Conservation (phyloP, 2,797 vertebrate species). For the Remorina albescens region DNA sequence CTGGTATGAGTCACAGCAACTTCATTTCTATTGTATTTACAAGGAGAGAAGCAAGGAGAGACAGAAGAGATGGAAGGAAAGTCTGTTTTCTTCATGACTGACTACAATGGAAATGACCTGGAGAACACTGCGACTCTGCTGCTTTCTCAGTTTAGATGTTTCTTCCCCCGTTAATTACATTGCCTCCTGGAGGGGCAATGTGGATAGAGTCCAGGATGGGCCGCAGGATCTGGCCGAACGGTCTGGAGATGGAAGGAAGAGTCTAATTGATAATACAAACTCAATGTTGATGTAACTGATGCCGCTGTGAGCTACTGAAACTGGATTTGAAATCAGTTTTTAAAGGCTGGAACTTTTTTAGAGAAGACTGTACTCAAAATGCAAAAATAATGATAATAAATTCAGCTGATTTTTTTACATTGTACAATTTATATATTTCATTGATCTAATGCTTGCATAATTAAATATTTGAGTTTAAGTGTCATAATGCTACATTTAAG, state of each 20-base stretch:
- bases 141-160: constrained; percentile 86
- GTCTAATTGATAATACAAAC: not conserved
- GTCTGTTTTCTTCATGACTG: constrained; percentile 38
- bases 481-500: not conserved
- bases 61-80: not conserved
- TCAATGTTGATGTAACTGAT: not conserved
- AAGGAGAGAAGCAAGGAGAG: constrained; percentile 9
- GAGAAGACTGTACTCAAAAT: too few relatives aligned
- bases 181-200: constrained; percentile 93
- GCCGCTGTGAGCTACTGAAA: too few relatives aligned
- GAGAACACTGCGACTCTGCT: constrained; percentile 28
- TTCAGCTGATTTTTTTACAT: too few relatives aligned
- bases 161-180: constrained; percentile 91
- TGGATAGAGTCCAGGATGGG: constrained; percentile 95
- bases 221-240: constrained; percentile 95
- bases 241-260: constrained; percentile 81
- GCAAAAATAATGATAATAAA: too few relatives aligned
- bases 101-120: constrained; percentile 65
- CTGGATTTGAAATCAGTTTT: too few relatives aligned
- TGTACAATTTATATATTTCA: too few relatives aligned
- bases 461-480: not conserved
- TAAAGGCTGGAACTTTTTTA: not conserved
- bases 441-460: too few relatives aligned
- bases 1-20: constrained; percentile 11
- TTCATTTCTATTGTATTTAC: constrained; percentile 5